Evolutionary conservation across 2,888 invertebrate genomes (phyloP).

Genomic region (Xylocampa areola): DNA sequence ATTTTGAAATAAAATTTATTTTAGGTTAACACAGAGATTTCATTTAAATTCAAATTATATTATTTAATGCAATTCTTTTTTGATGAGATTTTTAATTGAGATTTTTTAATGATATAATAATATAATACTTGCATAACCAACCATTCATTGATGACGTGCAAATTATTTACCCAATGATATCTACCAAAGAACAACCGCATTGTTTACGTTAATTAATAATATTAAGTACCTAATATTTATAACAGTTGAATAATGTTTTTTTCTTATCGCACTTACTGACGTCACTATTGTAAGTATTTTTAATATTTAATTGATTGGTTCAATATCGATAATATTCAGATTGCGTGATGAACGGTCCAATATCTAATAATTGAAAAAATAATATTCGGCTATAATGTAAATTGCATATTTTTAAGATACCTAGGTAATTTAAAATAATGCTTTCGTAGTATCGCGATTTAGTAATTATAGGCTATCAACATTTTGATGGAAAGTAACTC

Average conservation of each 20-base stretch:
- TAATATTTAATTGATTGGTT: neutral
- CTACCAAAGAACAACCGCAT: constrained; percentile 7
- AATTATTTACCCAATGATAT: neutral
- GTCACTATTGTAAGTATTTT: constrained; percentile 2
- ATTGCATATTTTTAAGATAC: neutral
- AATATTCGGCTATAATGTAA: too few relatives aligned
- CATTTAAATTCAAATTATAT: too few relatives aligned
- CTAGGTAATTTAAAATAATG: neutral
- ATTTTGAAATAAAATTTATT: too few relatives aligned
- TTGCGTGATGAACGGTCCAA: neutral
- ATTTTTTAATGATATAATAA: too few relatives aligned
- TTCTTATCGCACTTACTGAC: neutral
- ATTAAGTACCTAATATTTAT: neutral
- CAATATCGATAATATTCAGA: neutral
- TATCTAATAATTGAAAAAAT: neutral
- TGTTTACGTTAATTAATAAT: constrained; percentile 7
- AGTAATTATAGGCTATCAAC: neutral
- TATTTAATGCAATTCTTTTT: too few relatives aligned
- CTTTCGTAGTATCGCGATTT: too few relatives aligned
- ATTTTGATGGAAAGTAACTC: neutral
- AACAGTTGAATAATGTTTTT: too few relatives aligned
- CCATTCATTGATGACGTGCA: neutral
- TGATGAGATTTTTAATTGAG: too few relatives aligned
- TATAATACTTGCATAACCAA: neutral
- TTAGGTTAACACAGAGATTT: too few relatives aligned